Evolutionary conservation across 2,797 vertebrate species (phyloP).

Genomic region (Sitta carolinensis): DNA sequence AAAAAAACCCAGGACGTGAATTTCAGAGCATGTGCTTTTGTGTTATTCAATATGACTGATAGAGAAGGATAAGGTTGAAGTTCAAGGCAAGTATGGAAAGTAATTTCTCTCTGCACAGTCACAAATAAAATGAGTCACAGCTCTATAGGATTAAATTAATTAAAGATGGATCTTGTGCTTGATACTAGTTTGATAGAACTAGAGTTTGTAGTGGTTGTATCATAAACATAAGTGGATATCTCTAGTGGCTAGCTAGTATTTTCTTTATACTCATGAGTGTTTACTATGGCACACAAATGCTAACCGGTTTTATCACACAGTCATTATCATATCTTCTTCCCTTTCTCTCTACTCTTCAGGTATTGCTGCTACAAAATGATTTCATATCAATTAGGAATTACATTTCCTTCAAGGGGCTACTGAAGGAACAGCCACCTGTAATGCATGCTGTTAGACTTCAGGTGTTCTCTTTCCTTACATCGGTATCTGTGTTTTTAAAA

Average conservation of each 20-base stretch:
- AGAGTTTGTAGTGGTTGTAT: slow-evolving; percentile 69
- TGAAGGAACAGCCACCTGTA: slow-evolving; percentile 54
- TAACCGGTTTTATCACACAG: slow-evolving; percentile 65
- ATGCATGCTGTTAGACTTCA: slow-evolving; percentile 37
- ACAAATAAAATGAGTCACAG: slow-evolving; percentile 71
- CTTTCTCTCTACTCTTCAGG: slow-evolving; percentile 62
- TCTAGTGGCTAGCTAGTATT: slow-evolving; percentile 71
- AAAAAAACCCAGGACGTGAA: neutral
- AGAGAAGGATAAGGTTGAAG: slow-evolving; percentile 68
- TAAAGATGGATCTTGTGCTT: slow-evolving; percentile 73
- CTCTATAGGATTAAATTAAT: slow-evolving; percentile 74
- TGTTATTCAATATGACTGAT: slow-evolving; percentile 68
- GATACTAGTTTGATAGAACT: slow-evolving; percentile 69
- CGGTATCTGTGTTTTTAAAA: neutral
- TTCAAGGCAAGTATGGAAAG: slow-evolving; percentile 71
- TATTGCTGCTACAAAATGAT: slow-evolving; percentile 44
- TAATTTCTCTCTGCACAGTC: slow-evolving; percentile 69
- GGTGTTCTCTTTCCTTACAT: neutral
- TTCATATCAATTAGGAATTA: slow-evolving; percentile 62
- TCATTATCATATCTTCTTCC: slow-evolving; percentile 62
- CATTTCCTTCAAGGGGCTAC: slow-evolving; percentile 53
- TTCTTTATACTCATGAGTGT: slow-evolving; percentile 68
- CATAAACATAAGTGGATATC: slow-evolving; percentile 72
- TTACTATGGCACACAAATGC: slow-evolving; percentile 66
- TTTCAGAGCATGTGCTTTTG: slow-evolving; percentile 64